A percentile compares a stretch with the other conserved stretches of the same genome.
Conservation (phyloP, 92 coral and sea anemone species). For the Umimayanthus kanabou region DNA sequence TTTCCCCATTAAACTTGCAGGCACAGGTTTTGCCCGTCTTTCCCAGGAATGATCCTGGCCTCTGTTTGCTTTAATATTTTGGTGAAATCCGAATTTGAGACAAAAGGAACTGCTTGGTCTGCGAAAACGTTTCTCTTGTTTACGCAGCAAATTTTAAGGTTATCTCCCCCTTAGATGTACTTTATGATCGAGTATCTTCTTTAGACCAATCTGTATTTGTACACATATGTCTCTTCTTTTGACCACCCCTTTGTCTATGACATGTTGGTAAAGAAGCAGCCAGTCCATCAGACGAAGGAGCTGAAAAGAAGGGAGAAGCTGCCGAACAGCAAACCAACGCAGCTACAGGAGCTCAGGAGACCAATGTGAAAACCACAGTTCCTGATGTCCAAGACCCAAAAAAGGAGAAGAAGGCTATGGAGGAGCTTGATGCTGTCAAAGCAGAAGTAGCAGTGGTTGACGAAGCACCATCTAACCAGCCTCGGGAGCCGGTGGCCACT, state of each 20-base stretch:
- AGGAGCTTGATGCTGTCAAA: not conserved
- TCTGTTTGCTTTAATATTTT: too few species aligned
- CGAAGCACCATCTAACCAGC: not conserved
- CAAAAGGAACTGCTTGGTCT: too few species aligned
- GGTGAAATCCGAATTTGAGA: too few species aligned
- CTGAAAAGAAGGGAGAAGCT: conserved; percentile 4
- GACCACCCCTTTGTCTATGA: not conserved
- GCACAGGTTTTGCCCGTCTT: too few species aligned
- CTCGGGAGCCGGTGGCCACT: not conserved
- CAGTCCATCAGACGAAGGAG: not conserved
- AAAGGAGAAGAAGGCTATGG: not conserved
- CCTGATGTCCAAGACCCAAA: not conserved
- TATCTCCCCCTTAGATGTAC: not conserved
- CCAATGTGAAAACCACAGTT: not conserved
- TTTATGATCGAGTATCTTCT: too few species aligned
- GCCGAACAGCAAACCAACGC: not conserved
- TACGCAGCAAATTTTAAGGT: not conserved
- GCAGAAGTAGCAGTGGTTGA: not conserved
- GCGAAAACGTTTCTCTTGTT: too few species aligned
- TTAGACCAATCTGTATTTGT: too few species aligned
- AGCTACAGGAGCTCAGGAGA: not conserved
- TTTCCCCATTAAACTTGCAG: too few species aligned
- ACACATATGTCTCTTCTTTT: not conserved
- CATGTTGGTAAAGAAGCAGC: not conserved
- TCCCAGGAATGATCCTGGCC: too few species aligned